A percentile compares a stretch with the other conserved stretches of the same genome.
These are phyloP conservation scores for Eupeodes luniger DNA, from an alignment of 2,888 invertebrate species.

Conservation along the genomic window DNA sequence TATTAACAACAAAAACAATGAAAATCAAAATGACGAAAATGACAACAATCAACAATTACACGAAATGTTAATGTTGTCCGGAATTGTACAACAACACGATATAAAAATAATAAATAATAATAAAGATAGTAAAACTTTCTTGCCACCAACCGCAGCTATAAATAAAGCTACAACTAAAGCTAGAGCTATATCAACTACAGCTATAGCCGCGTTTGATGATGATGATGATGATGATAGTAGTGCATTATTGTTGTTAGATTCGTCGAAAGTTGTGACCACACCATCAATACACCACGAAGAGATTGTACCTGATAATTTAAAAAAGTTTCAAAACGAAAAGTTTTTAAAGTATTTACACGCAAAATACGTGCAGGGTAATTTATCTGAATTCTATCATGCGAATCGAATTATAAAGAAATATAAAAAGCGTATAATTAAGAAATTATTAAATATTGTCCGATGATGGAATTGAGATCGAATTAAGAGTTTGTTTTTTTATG, in stretches of 20 bases:
- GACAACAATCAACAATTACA: conserved; percentile 64
- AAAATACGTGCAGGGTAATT: conserved; percentile 82
- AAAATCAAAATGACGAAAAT: conserved; percentile 37
- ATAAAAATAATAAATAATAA: not conserved
- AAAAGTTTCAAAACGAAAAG: conserved; percentile 79
- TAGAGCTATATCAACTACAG: no score
- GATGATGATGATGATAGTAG: not conserved
- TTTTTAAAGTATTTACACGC: conserved; percentile 83
- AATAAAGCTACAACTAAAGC: no score
- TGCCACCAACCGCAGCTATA: not conserved
- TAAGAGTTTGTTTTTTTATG: not conserved
- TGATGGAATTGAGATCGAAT: conserved; percentile 39
- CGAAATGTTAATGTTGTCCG: conserved; percentile 68
- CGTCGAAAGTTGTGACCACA: conserved; percentile 56
- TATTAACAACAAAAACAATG: conserved; percentile 5
- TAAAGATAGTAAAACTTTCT: conserved; percentile 38
- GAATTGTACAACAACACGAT: conserved; percentile 42
- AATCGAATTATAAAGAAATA: conserved; percentile 83
- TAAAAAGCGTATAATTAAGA: conserved; percentile 78
- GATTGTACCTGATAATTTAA: conserved; percentile 81
- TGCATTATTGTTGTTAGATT: conserved; percentile 52
- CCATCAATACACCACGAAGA: conserved; percentile 82
- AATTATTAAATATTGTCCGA: conserved; percentile 73
- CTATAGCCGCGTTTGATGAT: conserved; percentile 11
- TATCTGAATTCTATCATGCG: conserved; percentile 81